Conservation (phyloP, 2,797 vertebrate genomes). For the Spinus olivaceus region DNA sequence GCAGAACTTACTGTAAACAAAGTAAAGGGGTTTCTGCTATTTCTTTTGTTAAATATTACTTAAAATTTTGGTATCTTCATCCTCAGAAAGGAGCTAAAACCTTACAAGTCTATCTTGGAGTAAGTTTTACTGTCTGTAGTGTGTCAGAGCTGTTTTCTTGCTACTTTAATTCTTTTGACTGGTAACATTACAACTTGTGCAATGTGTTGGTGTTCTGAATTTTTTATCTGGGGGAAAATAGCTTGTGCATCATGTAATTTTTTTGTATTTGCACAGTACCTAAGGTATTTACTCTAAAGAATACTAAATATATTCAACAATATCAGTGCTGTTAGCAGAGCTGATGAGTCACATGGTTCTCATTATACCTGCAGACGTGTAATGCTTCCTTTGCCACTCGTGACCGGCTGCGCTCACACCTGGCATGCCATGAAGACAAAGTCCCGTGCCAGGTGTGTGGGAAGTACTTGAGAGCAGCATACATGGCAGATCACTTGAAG, state of each 20-base stretch:
- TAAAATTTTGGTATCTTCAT: neutral
- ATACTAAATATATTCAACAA: neutral
- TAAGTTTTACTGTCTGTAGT: neutral
- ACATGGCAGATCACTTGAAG: constrained; percentile 99
- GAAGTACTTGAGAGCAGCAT: constrained; percentile 95
- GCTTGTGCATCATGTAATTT: neutral
- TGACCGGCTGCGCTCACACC: constrained; percentile 96
- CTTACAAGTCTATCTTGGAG: neutral
- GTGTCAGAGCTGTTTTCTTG: neutral
- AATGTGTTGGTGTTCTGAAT: neutral
- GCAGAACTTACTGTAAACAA: neutral
- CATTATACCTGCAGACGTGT: constrained; percentile 86
- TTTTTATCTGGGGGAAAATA: neutral
- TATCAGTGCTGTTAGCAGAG: neutral
- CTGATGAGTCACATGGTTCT: constrained; percentile 33
- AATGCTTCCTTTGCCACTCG: constrained; percentile 98
- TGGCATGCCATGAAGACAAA: constrained; percentile 98
- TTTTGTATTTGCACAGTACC: neutral
- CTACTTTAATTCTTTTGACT: neutral
- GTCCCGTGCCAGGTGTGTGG: constrained; percentile 99
- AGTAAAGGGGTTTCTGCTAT: neutral
- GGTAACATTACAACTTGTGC: neutral
- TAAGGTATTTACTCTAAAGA: neutral
- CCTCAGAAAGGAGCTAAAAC: neutral
- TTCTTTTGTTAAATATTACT: neutral